Evolutionary conservation across 2,113 vertebrate genomes (phyloP), one percentile per base, ranked within the genome.

Genomic region (Epinephelus lanceolatus): DNA sequence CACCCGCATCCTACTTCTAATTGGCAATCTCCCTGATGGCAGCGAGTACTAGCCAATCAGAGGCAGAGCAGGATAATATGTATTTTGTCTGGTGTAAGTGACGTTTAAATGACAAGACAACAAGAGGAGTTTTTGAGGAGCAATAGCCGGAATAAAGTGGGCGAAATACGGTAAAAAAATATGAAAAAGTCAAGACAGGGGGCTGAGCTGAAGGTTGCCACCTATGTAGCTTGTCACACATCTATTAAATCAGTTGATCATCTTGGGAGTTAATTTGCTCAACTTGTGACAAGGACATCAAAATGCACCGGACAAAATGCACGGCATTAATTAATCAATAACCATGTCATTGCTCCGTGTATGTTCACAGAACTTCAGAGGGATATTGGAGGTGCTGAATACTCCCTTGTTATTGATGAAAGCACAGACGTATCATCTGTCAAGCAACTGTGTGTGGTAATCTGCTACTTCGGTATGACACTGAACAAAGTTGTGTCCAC

Each of bases 401-500:
- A 27, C 12, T 67, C 65, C 52, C 69, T 49, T 11, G 5, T 40
- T 10, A 62, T 62, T 10, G 60, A 62, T 21, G 60, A 62, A 12
- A 62, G 55, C 55, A 72, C 49, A 53, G 53, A 47, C 19, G 12
- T 59, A 2, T 1, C 70, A 42, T 59, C 55, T 59, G 55, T 60
- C 13, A 73, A 73, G 55, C 33, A 73, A 7, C 55, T 73, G 21
- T 73, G 37, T 59, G 7, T 27, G n/a, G 53, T 60, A 60, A 60
- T 73, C n/a, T 23, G 14, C 40, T 27, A 27, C 55, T 73, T 59
- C 55, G 47, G 71, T 19, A 6, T 59, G 6, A 27, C 10, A 42
- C 33, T 60, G 40, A 47, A 60, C 71, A 60, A 73, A 60, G 21
- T 74, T 74, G 55, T 72, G 33, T 59, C 70, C 11, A 59, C 70